Base-by-base conservation (phyloP, 2,113 vertebrate genomes). In the Scatophagus argus region DNA sequence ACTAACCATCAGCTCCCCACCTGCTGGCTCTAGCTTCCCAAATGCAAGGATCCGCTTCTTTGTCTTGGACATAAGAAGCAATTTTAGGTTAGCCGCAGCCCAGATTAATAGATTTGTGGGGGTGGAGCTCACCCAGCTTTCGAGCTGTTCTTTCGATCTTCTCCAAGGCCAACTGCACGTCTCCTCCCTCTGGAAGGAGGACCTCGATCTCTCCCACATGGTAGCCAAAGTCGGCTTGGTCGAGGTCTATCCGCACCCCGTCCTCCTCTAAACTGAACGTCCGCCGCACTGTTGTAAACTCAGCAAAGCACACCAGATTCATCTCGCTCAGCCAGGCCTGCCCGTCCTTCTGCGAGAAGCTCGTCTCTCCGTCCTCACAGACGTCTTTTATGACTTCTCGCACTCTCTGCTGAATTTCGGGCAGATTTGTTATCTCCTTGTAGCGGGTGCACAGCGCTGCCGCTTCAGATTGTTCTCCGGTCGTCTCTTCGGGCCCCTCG, bases 151-250 rank as follows among this genome's bases (percentile, higher is more conserved):
- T 90, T 52, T 89, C 81, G 41, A 95, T 95, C 76, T 87, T 93
- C 77, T 91, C 87, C 78, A 93, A 31, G 7, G 94, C 93, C 39
- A 84, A 74, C 38, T 87, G 81, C 47, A 93, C 83, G 44, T 94
- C 92, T 62, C 74, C 91, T 81, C 87, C 93, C 32, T 94, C 91
- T 31, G 92, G 82, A 59, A 95, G 46, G 8, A 95, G 82, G 47
- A 95, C 93, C 75, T 95, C 94, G 44, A 95, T 93, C 81, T 95
- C 95, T 34, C 95, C 95, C 29, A 95, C 93, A 36, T 86, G 84
- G 88, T 93, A 94, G 31, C 93, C 94, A 69, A 95, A 95, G 87
- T 95, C 94, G n/a, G 93, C 93, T 64, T 93, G 87, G 79, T 95
- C 95, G 11, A 95, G 89, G 82, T 94, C 94, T 43, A 95, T 75